Evolutionary conservation across 2,113 vertebrate species (phyloP).

Genomic region (Microtus pennsylvanicus): DNA sequence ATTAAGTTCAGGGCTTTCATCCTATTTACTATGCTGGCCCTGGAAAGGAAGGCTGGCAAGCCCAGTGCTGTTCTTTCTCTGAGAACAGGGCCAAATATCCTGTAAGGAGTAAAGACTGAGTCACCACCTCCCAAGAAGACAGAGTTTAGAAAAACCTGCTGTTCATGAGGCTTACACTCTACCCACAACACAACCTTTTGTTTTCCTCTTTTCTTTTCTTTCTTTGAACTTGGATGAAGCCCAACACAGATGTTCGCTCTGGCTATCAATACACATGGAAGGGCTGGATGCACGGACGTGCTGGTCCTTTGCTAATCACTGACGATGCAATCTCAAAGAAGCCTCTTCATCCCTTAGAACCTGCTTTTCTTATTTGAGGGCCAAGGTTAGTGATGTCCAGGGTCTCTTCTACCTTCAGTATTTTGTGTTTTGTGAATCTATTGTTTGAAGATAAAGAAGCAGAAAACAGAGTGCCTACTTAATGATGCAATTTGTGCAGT

Average conservation of each 20-base stretch:
- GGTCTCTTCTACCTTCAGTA: not conserved
- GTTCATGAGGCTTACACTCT: constrained; percentile 48
- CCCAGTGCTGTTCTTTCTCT: not conserved
- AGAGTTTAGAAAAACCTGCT: not conserved
- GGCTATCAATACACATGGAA: constrained; percentile 2
- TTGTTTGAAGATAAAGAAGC: not conserved
- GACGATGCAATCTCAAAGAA: not conserved
- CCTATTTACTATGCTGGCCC: constrained; percentile 53
- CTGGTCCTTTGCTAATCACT: constrained; percentile 1
- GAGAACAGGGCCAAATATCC: not conserved
- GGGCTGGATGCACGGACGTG: not conserved
- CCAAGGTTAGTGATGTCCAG: not conserved
- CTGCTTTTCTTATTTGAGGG: constrained; percentile 13
- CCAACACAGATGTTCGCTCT: constrained; percentile 56
- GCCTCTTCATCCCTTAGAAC: not conserved
- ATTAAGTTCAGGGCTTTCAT: constrained; percentile 59
- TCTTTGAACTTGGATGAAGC: not conserved
- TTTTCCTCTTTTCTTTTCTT: not conserved
- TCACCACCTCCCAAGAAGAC: not conserved
- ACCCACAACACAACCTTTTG: not conserved
- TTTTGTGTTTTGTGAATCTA: not conserved
- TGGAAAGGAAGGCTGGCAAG: constrained; percentile 23
- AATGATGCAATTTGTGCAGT: not conserved
- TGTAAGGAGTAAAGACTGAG: not conserved
- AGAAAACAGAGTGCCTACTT: not conserved